A percentile compares a stretch with the other conserved stretches of the same genome.
These are phyloP conservation scores for Busseola fusca DNA, from an alignment of 2,888 invertebrate species.

Conservation along the genomic window DNA sequence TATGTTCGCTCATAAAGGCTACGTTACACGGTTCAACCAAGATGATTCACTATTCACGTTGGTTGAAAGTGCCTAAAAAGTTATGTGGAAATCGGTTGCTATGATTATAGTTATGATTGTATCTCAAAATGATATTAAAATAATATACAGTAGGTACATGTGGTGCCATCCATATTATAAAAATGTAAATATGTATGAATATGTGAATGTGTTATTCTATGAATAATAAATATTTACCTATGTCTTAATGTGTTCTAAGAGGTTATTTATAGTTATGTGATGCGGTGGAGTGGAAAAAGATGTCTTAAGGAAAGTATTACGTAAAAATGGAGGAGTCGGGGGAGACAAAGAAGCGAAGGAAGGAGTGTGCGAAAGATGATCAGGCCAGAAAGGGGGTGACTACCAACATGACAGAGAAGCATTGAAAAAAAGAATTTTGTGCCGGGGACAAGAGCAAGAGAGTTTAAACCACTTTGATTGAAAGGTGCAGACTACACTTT, in stretches of 20 bases:
- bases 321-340: background rate
- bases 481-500: background rate
- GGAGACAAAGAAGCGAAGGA: background rate
- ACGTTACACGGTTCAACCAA: conserved; percentile 17
- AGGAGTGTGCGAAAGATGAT: background rate
- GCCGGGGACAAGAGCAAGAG: background rate
- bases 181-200: too few species aligned
- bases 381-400: background rate
- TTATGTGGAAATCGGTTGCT: background rate
- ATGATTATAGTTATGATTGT: background rate
- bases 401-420: background rate
- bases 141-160: too few species aligned
- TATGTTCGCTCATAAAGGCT: conserved; percentile 16
- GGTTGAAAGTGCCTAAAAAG: background rate
- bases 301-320: background rate
- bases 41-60: background rate
- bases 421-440: background rate
- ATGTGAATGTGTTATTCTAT: too few species aligned
- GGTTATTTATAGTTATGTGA: background rate
- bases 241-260: too few species aligned
- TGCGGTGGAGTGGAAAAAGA: background rate
- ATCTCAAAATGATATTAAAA: too few species aligned
- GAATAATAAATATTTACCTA: too few species aligned
- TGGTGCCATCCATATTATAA: too few species aligned
- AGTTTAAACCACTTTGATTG: background rate